Percentiles rank a stretch among this genome's conserved stretches.
These are phyloP conservation scores for Calosoma granatense DNA, from an alignment of 1,140 invertebrate genomes.

Conservation along the genomic window DNA sequence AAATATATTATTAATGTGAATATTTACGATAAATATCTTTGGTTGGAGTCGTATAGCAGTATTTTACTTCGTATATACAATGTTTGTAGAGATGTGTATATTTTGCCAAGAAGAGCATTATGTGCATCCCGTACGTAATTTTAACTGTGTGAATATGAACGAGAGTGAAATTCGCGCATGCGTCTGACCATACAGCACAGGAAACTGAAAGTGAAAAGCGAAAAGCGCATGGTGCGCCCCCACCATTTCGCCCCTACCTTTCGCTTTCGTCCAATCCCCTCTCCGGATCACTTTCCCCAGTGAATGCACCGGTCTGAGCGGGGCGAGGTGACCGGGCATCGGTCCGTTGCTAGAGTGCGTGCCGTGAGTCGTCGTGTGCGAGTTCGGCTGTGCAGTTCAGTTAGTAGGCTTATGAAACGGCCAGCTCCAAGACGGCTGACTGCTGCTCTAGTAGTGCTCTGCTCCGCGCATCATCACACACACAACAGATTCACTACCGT, in stretches of 20 bases:
- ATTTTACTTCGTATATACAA: neutral
- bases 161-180: constrained; percentile 29
- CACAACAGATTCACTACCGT: neutral
- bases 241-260: constrained; percentile 27
- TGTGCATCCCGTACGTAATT: neutral
- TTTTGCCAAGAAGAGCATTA: too few relatives aligned
- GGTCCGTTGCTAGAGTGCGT: neutral
- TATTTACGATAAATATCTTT: too few relatives aligned
- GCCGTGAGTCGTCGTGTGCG: neutral
- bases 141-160: constrained; percentile 1
- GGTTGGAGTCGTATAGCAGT: too few relatives aligned
- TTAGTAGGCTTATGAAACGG: neutral
- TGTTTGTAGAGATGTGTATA: too few relatives aligned
- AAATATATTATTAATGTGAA: neutral
- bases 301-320: neutral
- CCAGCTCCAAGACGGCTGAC: constrained; percentile 3
- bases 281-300: constrained; percentile 27
- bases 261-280: constrained; percentile 27
- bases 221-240: constrained; percentile 18
- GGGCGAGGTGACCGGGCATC: neutral
- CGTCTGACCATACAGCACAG: constrained; percentile 18
- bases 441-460: too few relatives aligned
- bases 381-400: constrained; percentile 7
- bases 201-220: constrained; percentile 36
- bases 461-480: neutral